Conservation (phyloP, 2,797 vertebrate genomes). For the Enteromius radiatus region DNA sequence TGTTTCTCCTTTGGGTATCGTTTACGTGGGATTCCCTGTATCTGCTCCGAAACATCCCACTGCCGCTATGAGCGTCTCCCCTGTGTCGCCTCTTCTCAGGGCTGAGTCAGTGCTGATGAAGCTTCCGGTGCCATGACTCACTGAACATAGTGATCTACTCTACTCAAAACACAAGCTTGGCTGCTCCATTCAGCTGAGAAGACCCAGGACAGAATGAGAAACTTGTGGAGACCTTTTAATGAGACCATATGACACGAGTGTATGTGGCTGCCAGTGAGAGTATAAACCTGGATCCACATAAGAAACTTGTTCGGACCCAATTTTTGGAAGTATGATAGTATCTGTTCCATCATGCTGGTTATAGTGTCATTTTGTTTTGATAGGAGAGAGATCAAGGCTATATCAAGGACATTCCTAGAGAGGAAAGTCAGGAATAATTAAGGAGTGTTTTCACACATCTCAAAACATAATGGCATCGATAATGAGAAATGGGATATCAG, state of each 20-base stretch:
- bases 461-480: constrained; percentile 36
- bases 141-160: constrained; percentile 39
- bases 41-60: constrained; percentile 41
- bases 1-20: constrained; percentile 45
- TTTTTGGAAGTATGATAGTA: constrained; percentile 14
- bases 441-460: constrained; percentile 56
- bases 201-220: constrained; percentile 24
- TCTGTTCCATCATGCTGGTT: constrained; percentile 32
- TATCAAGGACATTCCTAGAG: constrained; percentile 32
- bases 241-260: constrained; percentile 3
- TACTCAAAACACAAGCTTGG: constrained; percentile 32
- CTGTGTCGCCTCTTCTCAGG: constrained; percentile 30
- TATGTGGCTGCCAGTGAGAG: constrained; percentile 5
- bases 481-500: constrained; percentile 28
- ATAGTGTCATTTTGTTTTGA: constrained; percentile 41
- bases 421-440: constrained; percentile 52
- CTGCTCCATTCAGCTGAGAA: constrained; percentile 27
- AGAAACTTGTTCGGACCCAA: constrained; percentile 1
- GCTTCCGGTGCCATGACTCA: constrained; percentile 52
- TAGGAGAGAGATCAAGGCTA: constrained; percentile 24
- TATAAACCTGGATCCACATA: constrained; percentile 27
- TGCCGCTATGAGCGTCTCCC: constrained; percentile 46
- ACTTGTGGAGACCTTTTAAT: constrained; percentile 24
- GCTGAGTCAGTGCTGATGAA: constrained; percentile 49
- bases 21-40: constrained; percentile 58